Conservation (phyloP, 2,888 invertebrate genomes). For the Tetheella fluctuosa region DNA sequence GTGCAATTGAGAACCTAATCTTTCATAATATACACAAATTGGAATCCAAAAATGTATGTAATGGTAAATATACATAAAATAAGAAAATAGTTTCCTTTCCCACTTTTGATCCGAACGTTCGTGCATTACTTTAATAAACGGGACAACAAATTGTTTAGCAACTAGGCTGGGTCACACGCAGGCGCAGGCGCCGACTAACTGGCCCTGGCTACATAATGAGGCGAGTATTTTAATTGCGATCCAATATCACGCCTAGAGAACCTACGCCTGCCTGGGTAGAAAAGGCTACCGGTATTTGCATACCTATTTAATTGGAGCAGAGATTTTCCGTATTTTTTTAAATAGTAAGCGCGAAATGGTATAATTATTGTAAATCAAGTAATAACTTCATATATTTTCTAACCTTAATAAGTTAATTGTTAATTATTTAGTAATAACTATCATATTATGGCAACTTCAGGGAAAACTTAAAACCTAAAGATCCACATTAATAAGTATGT, state of each 20-base stretch:
- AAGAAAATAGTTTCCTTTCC: conserved; percentile 21
- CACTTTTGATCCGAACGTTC: conserved; percentile 25
- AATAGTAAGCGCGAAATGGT: background rate
- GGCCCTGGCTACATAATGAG: conserved; percentile 33
- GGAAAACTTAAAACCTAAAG: too few relatives aligned
- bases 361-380: background rate
- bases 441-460: too few relatives aligned
- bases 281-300: conserved; percentile 40
- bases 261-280: conserved; percentile 6
- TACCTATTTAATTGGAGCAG: conserved; percentile 28
- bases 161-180: conserved; percentile 1
- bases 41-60: too few relatives aligned
- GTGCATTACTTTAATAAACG: background rate
- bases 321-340: conserved; percentile 9
- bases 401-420: too few relatives aligned
- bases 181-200: conserved; percentile 25
- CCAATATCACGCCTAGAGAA: conserved; percentile 38
- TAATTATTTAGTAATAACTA: too few relatives aligned
- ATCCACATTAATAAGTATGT: too few relatives aligned
- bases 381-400: too few relatives aligned
- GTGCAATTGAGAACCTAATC: too few relatives aligned
- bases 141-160: background rate
- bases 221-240: conserved; percentile 47
- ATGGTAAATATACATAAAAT: too few relatives aligned
- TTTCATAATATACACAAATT: too few relatives aligned